These are phyloP conservation scores for Oreochromis aureus DNA, from an alignment of 2,113 vertebrate genomes.

Conservation along the genomic window DNA sequence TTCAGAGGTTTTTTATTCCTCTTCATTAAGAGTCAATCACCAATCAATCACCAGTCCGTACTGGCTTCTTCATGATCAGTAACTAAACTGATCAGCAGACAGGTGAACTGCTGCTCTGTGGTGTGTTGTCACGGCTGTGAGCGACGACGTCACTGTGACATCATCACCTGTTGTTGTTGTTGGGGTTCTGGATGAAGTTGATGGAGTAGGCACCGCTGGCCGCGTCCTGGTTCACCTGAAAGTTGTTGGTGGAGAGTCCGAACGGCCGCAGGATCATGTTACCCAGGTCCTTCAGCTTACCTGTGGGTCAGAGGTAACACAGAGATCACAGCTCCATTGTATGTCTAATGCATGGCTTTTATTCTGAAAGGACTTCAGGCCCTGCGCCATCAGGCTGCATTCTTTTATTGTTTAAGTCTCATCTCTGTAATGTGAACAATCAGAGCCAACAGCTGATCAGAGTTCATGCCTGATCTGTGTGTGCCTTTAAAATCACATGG, in stretches of 20 bases:
- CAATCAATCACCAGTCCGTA: not conserved
- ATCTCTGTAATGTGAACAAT: not conserved
- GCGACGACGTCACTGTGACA: not conserved
- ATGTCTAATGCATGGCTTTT: not conserved
- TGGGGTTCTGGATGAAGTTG: slow-evolving; percentile 89
- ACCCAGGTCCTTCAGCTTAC: slow-evolving; percentile 94
- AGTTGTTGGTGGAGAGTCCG: slow-evolving; percentile 93
- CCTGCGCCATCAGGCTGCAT: not conserved
- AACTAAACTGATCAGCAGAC: not conserved
- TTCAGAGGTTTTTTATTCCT: not conserved
- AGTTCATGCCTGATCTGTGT: not conserved
- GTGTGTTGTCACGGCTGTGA: not conserved
- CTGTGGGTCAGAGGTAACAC: slow-evolving; percentile 55
- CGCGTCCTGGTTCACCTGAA: slow-evolving; percentile 91
- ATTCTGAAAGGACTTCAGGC: not conserved
- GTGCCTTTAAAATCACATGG: not conserved
- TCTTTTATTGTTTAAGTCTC: not conserved
- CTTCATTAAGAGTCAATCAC: not conserved
- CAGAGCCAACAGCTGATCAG: not conserved
- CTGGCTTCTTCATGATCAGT: not conserved
- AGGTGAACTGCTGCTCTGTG: not conserved
- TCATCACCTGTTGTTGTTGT: slow-evolving; percentile 69
- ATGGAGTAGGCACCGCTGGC: slow-evolving; percentile 89
- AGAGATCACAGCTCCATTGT: not conserved
- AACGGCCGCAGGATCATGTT: slow-evolving; percentile 93